Evolutionary conservation across 1,140 invertebrate species (phyloP), one percentile per base, ranked within the genome.

Genomic region (Drosophila fuyamai): DNA sequence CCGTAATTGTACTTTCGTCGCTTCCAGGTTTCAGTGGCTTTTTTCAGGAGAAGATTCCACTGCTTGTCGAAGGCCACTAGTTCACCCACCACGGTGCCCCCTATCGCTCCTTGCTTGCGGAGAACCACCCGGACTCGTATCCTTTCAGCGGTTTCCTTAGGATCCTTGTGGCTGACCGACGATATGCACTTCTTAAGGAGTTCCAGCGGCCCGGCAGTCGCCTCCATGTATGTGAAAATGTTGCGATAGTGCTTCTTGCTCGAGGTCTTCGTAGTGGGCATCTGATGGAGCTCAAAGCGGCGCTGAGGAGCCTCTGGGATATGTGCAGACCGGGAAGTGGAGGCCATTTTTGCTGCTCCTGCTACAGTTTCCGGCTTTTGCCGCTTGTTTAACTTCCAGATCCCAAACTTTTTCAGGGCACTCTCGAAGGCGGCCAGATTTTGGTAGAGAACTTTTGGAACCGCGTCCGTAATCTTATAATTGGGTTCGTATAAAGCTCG

Each of bases 51-150:
- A 62, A 99, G 92, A 93, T 99, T 99, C 96, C 97, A 98, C 91
- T 98, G 97, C 92, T 98, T 98, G 93, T 99, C 98, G 93, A 98
- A 99, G 7, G 97, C 97, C 14, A 96, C 94, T 29, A 99, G 93
- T 79, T 95, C 96, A 4, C 97, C 98, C 58, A 95, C 95, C 67
- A 97, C 95, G 63, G 95, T 94, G 14, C 98, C 97, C 73, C 97
- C 94, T 16, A 98, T 93, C 10, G 94, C 94, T 13, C 88, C 86
- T 18, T 94, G 94, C 60, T 94, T 94, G 47, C 96, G 94, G 0
- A 95, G 95, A 55, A 94, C 93, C 27, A 95, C 95, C 94, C 96
- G 96, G 7, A 97, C 93, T 80, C 94, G 93, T 0, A 93, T 92
- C 61, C 93, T 41, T 36, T 18, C n/a, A 10, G 18, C 0, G 8